Evolutionary conservation across 2,113 vertebrate genomes (phyloP), one percentile per base, ranked within the genome.

Genomic region (Fregata magnificens): DNA sequence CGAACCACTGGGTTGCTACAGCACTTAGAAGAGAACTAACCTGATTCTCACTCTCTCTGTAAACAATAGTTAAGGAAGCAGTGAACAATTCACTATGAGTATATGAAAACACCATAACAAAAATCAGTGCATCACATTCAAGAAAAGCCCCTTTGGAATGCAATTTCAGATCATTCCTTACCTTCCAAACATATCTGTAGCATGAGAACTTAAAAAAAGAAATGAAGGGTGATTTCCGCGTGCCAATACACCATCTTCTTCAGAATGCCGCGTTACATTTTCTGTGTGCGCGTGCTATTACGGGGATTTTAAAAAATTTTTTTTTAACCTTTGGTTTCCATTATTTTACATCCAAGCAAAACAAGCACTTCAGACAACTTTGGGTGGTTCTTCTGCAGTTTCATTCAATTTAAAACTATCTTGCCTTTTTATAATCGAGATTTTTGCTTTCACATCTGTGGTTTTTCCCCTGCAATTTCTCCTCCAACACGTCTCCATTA

Each of bases 111-210:
- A 92, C 96, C 94, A 59, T 71, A 97, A 98, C 96, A 98, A 98
- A 96, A 97, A 99, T 99, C 99, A 99, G 99, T 99, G 99, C 99
- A 99, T 98, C 97, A 97, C 96, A 95, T 97, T 97, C 97, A 98
- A 97, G 95, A 97, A 98, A 96, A 98, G 86, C 92, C 92, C 96
- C 94, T 96, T 93, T 94, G 95, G 97, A 98, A 98, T 94, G 95
- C 93, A 71, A 71, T 96, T 93, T 97, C 95, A 85, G 82, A 96
- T 82, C 90, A 94, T 93, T 97, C 87, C 97, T 97, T 90, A 96
- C 96, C 96, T 96, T 97, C 90, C 78, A 97, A 96, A 97, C 86
- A 71, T 77, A 93, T 74, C 88, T 97, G 86, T 93, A 94, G 93
- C 95, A 94, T 96, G 91, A 97, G 91, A 96, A 97, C 91, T 95